Evolutionary conservation across 2,888 invertebrate genomes (phyloP), one percentile per base, ranked within the genome.

Genomic region (Sicus ferrugineus): DNA sequence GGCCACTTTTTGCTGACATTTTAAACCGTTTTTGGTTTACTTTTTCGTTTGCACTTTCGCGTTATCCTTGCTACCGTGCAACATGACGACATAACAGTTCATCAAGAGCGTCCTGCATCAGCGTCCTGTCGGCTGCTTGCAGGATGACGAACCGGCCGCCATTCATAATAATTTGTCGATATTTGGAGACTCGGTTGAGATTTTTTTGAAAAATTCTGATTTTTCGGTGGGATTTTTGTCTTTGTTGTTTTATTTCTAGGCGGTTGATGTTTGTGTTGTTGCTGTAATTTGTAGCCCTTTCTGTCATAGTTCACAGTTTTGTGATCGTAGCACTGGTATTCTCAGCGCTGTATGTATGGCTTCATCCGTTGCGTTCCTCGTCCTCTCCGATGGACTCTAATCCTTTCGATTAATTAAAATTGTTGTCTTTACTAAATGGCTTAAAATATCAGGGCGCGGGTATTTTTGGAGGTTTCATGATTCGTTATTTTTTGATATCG

Each of bases 371-470:
- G 46, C 46, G 7, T n/a, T n/a, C n/a, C 48, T 63, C 19, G 42
- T 26, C 46, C 16, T 21, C 21, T 23, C 34, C 38, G 28, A 42
- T 31, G 11, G 5, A 42, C 59, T 67, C 67, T 67, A 67, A 67
- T 46, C 67, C 59, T 38, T 59, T 73, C 82, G 82, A 81, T 81
- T 81, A 81, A 81, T 81, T 81, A 81, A 81, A 81, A 81, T 79
- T 77, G 79, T 81, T 81, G 81, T 78, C 81, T 77, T 77, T 79
- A 74, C 68, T 58, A 76, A 80, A 79, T 77, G 79, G 80, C 74
- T 81, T 80, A 67, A 67, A 59, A 59, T 23, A 48, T 46, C 48
- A n/a, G 21, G n/a, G 26, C 30, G 31, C 19, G 3, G 11, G 16
- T 64, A 19, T 48, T 64, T 50, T 50, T 21, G 7, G 2, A 5